Evolutionary conservation across 2,113 vertebrate species (phyloP), one percentile per base, ranked within the genome.

Genomic region (Aegotheles bennettii): DNA sequence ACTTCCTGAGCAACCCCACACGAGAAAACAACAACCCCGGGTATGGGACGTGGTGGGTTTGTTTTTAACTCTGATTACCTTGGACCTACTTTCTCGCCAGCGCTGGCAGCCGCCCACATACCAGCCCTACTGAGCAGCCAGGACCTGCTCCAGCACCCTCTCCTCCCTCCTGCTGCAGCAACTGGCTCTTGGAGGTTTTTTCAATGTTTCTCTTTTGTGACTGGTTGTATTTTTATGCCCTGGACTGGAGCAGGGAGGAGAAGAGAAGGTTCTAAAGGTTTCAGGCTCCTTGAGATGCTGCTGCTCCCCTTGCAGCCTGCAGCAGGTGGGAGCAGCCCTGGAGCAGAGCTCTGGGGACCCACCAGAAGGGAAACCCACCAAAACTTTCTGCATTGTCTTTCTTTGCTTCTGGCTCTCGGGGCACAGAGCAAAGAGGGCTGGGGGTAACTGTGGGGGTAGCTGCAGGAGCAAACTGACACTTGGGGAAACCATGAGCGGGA

Each of bases 1-100:
- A 98, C 98, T 98, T 98, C 98, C 98, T 97, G 97, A 98, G 98
- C 89, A 97, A 97, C 95, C 92, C 94, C 51, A 70, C 89, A 93
- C 16, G n/a, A 97, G 96, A 97, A 97, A 98, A 98, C 97, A 98
- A 98, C 97, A 97, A 93, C 91, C 57, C 53, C 1, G 13, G 63
- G 45, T 10, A 21, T 1, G 90, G 87, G 96, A 95, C 90, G 9
- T 88, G 87, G 88, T 47, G 86, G 70, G 85, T 87, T 96, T 97
- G 97, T 97, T 97, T 97, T 95, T 95, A 87, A 77, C 88, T 86
- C 92, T 10, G 29, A 31, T 98, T 71, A 96, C 96, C 94, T 97
- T 94, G 95, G 65, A 86, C 95, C 86, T 84, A 90, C 70, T 94
- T 97, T 94, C 71, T 96, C 8, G 53, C 47, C 20, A 47, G 54